phyloP scores from a whole-genome alignment of 2,888 invertebrate genomes.

The Cosmopolites sordidus region DNA sequence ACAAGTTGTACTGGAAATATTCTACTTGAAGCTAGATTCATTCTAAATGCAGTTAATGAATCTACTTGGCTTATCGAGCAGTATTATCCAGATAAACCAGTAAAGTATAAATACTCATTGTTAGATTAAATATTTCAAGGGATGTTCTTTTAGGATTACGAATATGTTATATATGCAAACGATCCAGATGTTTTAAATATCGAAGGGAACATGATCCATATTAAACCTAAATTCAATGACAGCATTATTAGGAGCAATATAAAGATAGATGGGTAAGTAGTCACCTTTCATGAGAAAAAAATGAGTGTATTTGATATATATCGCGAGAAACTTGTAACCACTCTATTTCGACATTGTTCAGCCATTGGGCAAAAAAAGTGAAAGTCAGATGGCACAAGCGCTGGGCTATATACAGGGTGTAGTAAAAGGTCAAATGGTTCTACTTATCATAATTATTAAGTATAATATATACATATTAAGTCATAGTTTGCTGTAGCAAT shows the following conservation, averaged over 20 bases:
- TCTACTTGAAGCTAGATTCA: conserved; percentile 59
- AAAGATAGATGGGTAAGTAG: conserved; percentile 34
- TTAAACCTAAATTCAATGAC: conserved; percentile 41
- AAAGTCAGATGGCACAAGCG: no score
- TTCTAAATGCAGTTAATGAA: conserved; percentile 30
- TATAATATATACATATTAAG: no score
- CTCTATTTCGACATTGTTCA: no score
- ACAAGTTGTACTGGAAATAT: conserved; percentile 7
- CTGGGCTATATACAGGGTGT: no score
- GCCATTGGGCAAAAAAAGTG: no score
- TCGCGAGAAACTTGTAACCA: no score
- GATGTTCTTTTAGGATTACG: conserved; percentile 42
- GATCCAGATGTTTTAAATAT: conserved; percentile 40
- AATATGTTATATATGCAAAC: conserved; percentile 49
- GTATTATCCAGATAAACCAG: conserved; percentile 51
- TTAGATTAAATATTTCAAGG: background rate
- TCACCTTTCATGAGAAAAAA: no score
- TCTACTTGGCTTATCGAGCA: conserved; percentile 57
- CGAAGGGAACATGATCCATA: conserved; percentile 37
- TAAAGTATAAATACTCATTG: conserved; percentile 28
- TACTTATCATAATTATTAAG: no score
- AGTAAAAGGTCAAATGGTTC: no score
- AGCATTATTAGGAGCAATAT: conserved; percentile 8
- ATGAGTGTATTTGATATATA: no score
- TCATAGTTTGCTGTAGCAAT: no score